phyloP scores from a whole-genome alignment of 2,797 vertebrate genomes.

The Syndactyla subalaris region DNA sequence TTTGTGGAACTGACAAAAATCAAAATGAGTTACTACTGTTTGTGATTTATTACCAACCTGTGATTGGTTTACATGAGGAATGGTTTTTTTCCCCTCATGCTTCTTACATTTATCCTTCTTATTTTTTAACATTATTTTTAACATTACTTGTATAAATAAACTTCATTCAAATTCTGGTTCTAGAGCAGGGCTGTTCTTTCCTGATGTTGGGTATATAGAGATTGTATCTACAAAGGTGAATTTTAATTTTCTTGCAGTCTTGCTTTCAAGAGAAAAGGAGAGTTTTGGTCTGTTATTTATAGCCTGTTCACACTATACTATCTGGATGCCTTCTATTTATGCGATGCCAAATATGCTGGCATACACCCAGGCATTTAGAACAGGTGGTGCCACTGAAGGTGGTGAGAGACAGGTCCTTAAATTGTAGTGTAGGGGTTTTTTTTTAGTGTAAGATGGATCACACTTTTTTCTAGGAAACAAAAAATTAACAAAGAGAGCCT shows the following conservation, averaged over 20 bases:
- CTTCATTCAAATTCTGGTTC: neutral
- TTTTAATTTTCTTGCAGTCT: neutral
- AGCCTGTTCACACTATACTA: neutral
- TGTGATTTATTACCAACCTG: neutral
- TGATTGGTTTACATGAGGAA: neutral
- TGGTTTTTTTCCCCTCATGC: neutral
- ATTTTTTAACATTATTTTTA: neutral
- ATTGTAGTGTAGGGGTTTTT: neutral
- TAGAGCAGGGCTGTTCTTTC: neutral
- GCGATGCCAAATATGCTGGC: conserved; percentile 28
- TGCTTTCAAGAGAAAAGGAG: neutral
- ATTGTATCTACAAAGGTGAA: neutral
- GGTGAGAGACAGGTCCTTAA: neutral
- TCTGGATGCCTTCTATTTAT: neutral
- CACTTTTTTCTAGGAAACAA: neutral
- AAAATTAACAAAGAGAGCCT: neutral
- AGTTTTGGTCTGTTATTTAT: conserved; percentile 54
- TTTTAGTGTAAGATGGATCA: neutral
- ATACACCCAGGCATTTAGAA: neutral
- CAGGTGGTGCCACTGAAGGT: conserved; percentile 22
- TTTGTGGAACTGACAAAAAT: neutral
- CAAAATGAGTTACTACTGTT: neutral
- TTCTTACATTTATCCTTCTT: neutral
- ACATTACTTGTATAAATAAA: neutral
- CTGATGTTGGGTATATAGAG: neutral